Conservation (phyloP, 1,140 invertebrate genomes). For the Aphis craccivora region DNA sequence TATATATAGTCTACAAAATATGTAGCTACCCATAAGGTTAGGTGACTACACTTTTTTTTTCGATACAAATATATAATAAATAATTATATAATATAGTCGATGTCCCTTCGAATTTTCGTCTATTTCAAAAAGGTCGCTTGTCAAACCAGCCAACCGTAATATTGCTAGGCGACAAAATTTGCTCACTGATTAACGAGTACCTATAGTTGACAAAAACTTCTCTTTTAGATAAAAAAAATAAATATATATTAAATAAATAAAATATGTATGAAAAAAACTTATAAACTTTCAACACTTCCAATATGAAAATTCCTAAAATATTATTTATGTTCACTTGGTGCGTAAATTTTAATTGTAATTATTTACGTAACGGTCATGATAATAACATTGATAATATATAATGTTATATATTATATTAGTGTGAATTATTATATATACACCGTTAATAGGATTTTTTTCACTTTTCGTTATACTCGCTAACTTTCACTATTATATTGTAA, state of each 20-base stretch:
- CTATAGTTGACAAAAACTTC: neutral
- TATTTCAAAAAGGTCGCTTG: neutral
- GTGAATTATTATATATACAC: neutral
- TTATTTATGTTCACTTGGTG: neutral
- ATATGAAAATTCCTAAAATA: neutral
- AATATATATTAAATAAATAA: neutral
- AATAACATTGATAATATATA: neutral
- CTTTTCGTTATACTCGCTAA: neutral
- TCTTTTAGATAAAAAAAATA: neutral
- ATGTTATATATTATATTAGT: neutral
- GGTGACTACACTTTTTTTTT: neutral
- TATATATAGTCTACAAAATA: neutral
- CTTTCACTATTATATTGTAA: neutral
- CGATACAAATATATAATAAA: neutral
- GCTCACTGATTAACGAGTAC: neutral
- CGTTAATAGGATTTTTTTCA: neutral
- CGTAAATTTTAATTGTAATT: neutral
- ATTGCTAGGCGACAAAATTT: slow-evolving; percentile 19
- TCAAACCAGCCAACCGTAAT: slow-evolving; percentile 26
- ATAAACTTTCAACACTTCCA: neutral
- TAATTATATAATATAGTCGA: neutral
- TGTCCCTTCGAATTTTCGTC: neutral
- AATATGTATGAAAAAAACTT: neutral
- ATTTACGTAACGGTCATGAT: neutral
- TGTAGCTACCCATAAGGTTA: neutral